Base-by-base conservation (phyloP, 2,113 vertebrate species). In the Cettia cetti region DNA sequence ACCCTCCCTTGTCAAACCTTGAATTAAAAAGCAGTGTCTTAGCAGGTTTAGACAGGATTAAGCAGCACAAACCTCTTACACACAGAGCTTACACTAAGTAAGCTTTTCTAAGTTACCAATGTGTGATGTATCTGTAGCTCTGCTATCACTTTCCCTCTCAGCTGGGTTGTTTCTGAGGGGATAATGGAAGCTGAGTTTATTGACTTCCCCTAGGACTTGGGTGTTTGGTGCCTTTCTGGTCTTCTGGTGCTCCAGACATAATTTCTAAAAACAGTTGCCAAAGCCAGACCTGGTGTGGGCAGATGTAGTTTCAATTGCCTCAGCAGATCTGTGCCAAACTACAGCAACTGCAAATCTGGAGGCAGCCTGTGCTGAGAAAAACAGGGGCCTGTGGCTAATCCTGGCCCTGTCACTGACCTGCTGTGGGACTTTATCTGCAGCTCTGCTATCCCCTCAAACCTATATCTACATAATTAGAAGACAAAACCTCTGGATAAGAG, bases 21-120 rank as follows among this genome's bases (percentile, higher is more conserved):
- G 84, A 82, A 71, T 94, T 93, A 83, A 95, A 92, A 94, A 92
- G 60, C 45, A 54, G 37, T 88, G 65, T 89, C 49, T 96, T 93
- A 96, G 86, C 76, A 90, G 68, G 63, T 50, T 96, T 94, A 96
- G 72, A 33, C 23, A 31, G 72, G 76, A 96, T 93, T 91, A 95
- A 74, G 71, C 33, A 61, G 88, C 82, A 78, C 90, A 92, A 95
- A 90, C 82, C 88, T 96, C 92, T 94, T 92, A 90, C 33, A 75
- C n/a, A 47, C 64, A 82, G 69, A 81, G 56, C 79, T 94, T 77
- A 94, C 19, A 54, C 75, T 71, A 68, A 88, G 44, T 63, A 93
- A 94, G 93, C 93, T 90, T 91, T 90, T 81, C 90, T 85, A 49
- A 94, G 81, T 93, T 88, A 53, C 85, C 82, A 52, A 5, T 77